Base-by-base conservation (phyloP, 2,797 vertebrate genomes). In the Phrynocephalus forsythii region DNA sequence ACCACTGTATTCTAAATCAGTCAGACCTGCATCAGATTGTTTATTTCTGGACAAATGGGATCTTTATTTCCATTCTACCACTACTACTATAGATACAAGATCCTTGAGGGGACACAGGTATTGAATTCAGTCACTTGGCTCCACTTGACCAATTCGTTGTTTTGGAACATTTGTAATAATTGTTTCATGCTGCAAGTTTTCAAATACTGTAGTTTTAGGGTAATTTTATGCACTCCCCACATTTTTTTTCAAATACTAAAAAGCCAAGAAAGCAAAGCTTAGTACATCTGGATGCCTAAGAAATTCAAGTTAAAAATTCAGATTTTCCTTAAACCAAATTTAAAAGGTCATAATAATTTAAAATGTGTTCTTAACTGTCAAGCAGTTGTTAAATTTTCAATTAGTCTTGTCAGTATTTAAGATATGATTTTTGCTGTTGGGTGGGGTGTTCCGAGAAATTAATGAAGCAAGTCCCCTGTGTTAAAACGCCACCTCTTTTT, bases 31-130 rank as follows among this genome's bases (percentile, higher is more conserved):
- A 22, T 60, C 71, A 66, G 22, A 3, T n/a, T 67, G 38, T 50
- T 82, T 75, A 5, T 63, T 50, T 67, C 71, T 71, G 30, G 18
- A 9, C 60, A 66, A 10, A 30, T 75, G 50, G n/a, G 13, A 13
- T 79, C 33, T 50, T 0, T 88, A 91, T 33, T 90, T 30, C 69
- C 84, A 84, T 56, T 73, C 20, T 83, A 82, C n/a, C 83, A 52
- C 33, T 22, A 22, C 20, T 73, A 0, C 66, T 67, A 85, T 86
- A 68, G 38, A 67, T 84, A 82, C 0, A 9, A 56, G 52, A 56
- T 56, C 52, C 52, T 56, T 56, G 52, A 56, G 52, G 13, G 52
- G 13, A 11, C 7, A 8, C 9, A 8, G 52, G 7, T 52, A 9
- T 52, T 52, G 52, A 52, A 52, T 56, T 56, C 9, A 13, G 13